phyloP scores from a whole-genome alignment of 2,888 invertebrate genomes.

The Lepidonotus clava region DNA sequence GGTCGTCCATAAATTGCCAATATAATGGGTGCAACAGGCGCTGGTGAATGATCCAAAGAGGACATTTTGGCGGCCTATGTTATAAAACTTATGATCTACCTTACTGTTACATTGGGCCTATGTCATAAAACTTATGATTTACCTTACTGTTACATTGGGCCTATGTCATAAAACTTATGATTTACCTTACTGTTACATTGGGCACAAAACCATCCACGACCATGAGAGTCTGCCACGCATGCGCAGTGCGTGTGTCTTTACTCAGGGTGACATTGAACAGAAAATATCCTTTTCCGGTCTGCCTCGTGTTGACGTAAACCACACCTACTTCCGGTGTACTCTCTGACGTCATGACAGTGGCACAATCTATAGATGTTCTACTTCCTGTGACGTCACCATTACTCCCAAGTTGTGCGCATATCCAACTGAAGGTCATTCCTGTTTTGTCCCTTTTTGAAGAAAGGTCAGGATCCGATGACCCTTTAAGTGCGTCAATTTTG shows the following conservation, averaged over 20 bases:
- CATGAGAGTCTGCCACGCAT: background rate
- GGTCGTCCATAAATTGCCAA: too few species aligned
- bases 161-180: too few species aligned
- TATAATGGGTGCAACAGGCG: too few species aligned
- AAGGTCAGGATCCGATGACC: background rate
- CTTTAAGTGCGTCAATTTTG: background rate
- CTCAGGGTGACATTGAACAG: background rate
- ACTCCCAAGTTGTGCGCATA: background rate
- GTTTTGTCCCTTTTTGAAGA: background rate
- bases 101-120: too few species aligned
- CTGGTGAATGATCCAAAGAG: too few species aligned
- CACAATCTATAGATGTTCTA: background rate
- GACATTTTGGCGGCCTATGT: too few species aligned
- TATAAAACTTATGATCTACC: too few species aligned
- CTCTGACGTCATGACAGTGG: background rate
- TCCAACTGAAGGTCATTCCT: constrained; percentile 23
- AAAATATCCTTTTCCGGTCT: background rate
- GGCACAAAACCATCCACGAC: background rate
- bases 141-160: too few species aligned
- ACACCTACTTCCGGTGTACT: background rate
- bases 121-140: too few species aligned
- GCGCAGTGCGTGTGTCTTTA: background rate
- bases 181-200: background rate
- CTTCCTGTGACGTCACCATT: background rate
- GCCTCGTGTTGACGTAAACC: background rate